Evolutionary conservation across 2,797 vertebrate genomes (phyloP).

Genomic region (Cyclura pinguis): DNA sequence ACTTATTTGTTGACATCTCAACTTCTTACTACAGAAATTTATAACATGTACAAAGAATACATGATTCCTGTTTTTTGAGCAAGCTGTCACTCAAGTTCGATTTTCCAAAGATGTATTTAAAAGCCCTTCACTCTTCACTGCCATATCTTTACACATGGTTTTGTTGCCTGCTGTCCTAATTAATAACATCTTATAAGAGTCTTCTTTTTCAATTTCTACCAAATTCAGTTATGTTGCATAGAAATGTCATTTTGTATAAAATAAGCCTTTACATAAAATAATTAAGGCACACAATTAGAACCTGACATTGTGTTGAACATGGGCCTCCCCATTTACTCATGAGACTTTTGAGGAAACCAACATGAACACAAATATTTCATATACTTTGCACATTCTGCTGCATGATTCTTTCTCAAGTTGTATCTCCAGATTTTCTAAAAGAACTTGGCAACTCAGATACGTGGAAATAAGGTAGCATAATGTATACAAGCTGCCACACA

Average conservation of each 20-base stretch:
- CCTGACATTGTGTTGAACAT: not conserved
- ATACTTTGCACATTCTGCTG: not conserved
- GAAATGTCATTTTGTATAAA: constrained; percentile 41
- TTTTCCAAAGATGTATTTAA: constrained; percentile 55
- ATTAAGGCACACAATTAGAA: not conserved
- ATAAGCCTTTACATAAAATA: constrained; percentile 21
- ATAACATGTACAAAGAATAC: constrained; percentile 71
- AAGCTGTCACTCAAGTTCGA: constrained; percentile 60
- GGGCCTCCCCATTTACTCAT: constrained; percentile 9
- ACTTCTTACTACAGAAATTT: constrained; percentile 70
- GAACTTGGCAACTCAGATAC: not conserved
- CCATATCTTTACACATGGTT: not conserved
- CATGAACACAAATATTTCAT: not conserved
- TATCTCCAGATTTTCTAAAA: no score
- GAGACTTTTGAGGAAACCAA: not conserved
- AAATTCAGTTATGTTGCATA: constrained; percentile 27
- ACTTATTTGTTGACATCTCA: constrained; percentile 68
- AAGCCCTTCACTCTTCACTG: constrained; percentile 54
- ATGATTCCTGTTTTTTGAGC: constrained; percentile 75
- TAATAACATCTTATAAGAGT: constrained; percentile 51
- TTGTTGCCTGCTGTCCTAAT: constrained; percentile 44
- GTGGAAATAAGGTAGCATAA: not conserved
- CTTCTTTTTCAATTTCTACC: constrained; percentile 59
- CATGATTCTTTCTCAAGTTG: not conserved
- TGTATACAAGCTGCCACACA: not conserved